Evolutionary conservation across 2,888 invertebrate genomes (phyloP), one percentile per base, ranked within the genome.

Genomic region (Alsophila aescularia): DNA sequence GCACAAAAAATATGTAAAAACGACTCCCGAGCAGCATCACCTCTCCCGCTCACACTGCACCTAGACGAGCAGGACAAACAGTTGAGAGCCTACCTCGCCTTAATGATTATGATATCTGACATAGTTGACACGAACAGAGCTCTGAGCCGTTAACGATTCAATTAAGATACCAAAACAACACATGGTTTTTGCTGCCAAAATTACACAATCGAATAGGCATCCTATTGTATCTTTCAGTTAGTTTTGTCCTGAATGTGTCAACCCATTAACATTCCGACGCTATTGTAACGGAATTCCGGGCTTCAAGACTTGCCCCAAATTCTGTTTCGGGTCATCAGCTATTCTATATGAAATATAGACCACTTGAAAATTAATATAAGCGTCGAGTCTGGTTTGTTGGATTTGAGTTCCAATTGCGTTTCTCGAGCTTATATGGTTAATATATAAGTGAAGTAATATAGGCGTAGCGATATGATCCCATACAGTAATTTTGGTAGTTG

Each of bases 181-280:
- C 24, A 2, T 6, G 24, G 24, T 24, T 24, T n/a, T 24, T 24
- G 24, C 24, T 6, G 24, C 24, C n/a, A 29, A 29, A 29, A 29
- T 29, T 29, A n/a, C n/a, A 29, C 29, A 29, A n/a, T n/a, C 21
- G 4, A 14, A 18, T 4, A 24, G 35, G 31, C 18, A 60, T 42
- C 12, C 34, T 37, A 58, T 66, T 67, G 54, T 67, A 72, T 67
- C 61, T 65, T 66, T 64, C 42, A 49, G 54, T 45, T 62, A 70
- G 68, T 66, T 66, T 62, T 64, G 67, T 58, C 58, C 50, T 36
- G 51, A 69, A 72, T 66, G 66, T 73, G 70, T 69, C 63, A 55
- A 42, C 52, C 66, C 65, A 75, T 76, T 78, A 77, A 72, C 66
- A 75, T 76, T 77, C 74, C 66, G 54, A 52, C 58, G 65, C 62